Percentiles rank a stretch among this genome's conserved stretches.
These are phyloP conservation scores for Sycophila texana DNA, from an alignment of 2,888 invertebrate genomes.

Conservation along the genomic window DNA sequence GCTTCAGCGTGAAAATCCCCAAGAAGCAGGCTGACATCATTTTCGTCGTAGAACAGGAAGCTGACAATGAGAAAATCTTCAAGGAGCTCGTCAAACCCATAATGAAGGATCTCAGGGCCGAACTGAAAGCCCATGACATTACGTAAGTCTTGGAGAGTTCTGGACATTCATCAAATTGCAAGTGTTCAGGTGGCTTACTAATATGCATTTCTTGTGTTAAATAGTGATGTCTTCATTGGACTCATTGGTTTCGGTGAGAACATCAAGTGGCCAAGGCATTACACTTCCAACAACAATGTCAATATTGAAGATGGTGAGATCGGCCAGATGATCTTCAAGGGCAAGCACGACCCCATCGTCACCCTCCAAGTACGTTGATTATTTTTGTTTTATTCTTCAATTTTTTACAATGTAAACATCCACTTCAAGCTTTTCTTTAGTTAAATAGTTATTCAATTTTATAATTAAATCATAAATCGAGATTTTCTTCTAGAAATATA, in stretches of 20 bases:
- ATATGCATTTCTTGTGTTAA: conserved; percentile 58
- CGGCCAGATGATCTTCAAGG: conserved; percentile 71
- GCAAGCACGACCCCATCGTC: conserved; percentile 65
- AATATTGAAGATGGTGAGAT: conserved; percentile 77
- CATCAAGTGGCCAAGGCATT: conserved; percentile 78
- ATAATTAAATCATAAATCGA: no score
- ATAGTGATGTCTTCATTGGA: conserved; percentile 79
- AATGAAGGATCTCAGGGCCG: conserved; percentile 79
- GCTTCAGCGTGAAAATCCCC: conserved; percentile 82
- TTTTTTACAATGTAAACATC: no score
- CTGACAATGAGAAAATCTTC: conserved; percentile 81
- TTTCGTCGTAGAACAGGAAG: conserved; percentile 83
- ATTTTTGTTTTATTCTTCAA: background rate
- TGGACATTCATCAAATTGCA: background rate
- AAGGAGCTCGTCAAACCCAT: conserved; percentile 81
- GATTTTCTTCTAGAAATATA: background rate
- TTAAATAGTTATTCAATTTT: no score
- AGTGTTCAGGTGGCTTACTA: background rate
- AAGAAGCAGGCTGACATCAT: conserved; percentile 88
- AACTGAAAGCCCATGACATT: conserved; percentile 81
- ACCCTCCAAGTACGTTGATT: conserved; percentile 61
- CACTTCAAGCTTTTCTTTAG: no score
- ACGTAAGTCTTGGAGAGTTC: conserved; percentile 74
- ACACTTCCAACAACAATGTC: conserved; percentile 78
- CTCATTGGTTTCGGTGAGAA: conserved; percentile 79